Conservation (phyloP, 2,113 vertebrate species). For the Todiramphus chloris region DNA sequence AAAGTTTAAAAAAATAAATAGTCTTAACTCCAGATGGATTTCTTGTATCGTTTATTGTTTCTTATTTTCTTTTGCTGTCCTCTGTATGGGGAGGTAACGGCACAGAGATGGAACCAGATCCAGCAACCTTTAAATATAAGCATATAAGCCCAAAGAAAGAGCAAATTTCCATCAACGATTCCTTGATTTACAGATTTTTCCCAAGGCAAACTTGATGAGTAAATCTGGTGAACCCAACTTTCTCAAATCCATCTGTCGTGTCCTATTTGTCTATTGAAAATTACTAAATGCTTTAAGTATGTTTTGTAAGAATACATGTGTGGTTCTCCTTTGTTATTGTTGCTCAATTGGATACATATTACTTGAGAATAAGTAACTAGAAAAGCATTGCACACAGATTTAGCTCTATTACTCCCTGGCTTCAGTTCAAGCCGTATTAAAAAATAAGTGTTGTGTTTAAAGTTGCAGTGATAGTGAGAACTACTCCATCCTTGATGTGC, state of each 20-base stretch:
- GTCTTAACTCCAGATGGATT: conserved; percentile 33
- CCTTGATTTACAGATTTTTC: neutral
- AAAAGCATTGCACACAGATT: conserved; percentile 46
- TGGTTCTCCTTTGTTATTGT: conserved; percentile 53
- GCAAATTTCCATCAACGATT: neutral
- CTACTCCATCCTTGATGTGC: neutral
- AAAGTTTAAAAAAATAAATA: conserved; percentile 71
- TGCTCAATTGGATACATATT: conserved; percentile 56
- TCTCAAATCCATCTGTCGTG: conserved; percentile 19
- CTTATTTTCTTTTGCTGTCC: conserved; percentile 12
- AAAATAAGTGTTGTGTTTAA: conserved; percentile 33
- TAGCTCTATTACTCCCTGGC: conserved; percentile 13
- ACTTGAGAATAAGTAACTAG: conserved; percentile 50
- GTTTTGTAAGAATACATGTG: conserved; percentile 64
- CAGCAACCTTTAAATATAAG: conserved; percentile 13
- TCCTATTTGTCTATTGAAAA: conserved; percentile 54
- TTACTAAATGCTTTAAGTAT: conserved; percentile 29
- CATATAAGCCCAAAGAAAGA: neutral
- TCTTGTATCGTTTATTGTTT: neutral
- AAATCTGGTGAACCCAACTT: conserved; percentile 14
- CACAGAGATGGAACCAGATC: neutral
- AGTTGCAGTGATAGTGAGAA: conserved; percentile 21
- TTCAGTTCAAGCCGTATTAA: conserved; percentile 41
- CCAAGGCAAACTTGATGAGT: neutral
- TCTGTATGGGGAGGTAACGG: neutral